Evolutionary conservation across 2,797 vertebrate genomes (phyloP), one percentile per base, ranked within the genome.

Genomic region (Chaunax sp.): DNA sequence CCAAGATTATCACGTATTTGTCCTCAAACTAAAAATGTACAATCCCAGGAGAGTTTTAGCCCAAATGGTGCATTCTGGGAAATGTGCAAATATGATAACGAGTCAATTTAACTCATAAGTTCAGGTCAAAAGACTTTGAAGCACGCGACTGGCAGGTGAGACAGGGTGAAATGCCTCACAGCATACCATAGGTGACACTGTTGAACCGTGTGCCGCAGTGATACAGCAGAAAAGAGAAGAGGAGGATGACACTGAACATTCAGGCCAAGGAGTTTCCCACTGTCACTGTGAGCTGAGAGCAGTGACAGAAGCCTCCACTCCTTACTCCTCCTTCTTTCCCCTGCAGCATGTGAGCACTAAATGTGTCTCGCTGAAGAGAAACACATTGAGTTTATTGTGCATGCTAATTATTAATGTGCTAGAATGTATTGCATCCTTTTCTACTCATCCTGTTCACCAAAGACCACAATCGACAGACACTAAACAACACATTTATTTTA

Each of bases 151-250:
- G 5, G 60, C 68, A 79, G 74, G 64, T 58, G 16, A 64, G 76
- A 23, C 50, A 4, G 59, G 80, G 77, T 86, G 85, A 86, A 81
- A 72, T 86, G 85, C 75, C 81, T 84, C 66, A 33, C 49, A 63
- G 68, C 74, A 56, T 64, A 78, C 87, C 52, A 25, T 81, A 83
- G 82, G 85, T 87, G 90, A 89, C 90, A 89, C 82, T 81, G 83
- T 84, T 87, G 87, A 87, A 88, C 87, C 85, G 3, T 14, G 66
- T 61, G 68, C 20, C 2, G 69, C 59, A 44, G 43, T 69, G 56
- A 70, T 46, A 0, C 14, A 51, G 68, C 33, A 37, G 2, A 20
- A 26, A 62, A 41, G 15, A 41, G 33, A 10, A 10, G 7, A 3
- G 16, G 25, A 40, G 44, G 28, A 44, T 4, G 46, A 49, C 66